A percentile compares a stretch with the other conserved stretches of the same genome.
Evolutionary conservation across 1,140 invertebrate genomes (phyloP).

Genomic region (Heterodera schachtii): DNA sequence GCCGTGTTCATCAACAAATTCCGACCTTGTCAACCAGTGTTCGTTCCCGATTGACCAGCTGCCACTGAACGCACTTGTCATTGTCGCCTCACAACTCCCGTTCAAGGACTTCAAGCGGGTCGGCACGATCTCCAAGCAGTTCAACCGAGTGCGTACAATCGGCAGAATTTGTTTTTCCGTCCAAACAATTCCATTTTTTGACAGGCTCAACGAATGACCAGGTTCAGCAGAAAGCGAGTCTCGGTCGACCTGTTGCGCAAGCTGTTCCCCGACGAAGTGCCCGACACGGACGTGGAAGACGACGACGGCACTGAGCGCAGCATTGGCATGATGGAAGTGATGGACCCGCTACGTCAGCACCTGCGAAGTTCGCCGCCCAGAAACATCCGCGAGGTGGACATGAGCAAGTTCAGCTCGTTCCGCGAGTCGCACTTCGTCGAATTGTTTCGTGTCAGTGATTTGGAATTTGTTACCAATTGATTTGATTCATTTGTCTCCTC

Average conservation of each 20-base stretch:
- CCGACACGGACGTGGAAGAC: not conserved
- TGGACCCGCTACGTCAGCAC: slow-evolving; percentile 1
- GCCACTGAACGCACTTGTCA: slow-evolving; percentile 13
- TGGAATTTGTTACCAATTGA: too few relatives aligned
- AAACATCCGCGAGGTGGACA: slow-evolving; percentile 26
- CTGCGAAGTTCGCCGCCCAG: slow-evolving; percentile 9
- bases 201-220: slow-evolving; percentile 20
- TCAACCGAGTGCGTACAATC: slow-evolving; percentile 7
- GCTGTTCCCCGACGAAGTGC: slow-evolving; percentile 17
- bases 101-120: slow-evolving; percentile 24
- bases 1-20: slow-evolving; percentile 1
- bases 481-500: not conserved
- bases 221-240: slow-evolving; percentile 21
- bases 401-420: slow-evolving; percentile 19
- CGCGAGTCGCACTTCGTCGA: slow-evolving; percentile 26
- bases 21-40: not conserved
- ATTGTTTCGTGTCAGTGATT: slow-evolving; percentile 9
- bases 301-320: slow-evolving; percentile 1
- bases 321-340: slow-evolving; percentile 18
- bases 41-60: slow-evolving; percentile 15
- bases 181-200: not conserved
- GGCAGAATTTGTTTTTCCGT: not conserved
- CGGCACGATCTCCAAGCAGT: slow-evolving; percentile 20
- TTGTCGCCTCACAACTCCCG: slow-evolving; percentile 14
- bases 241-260: slow-evolving; percentile 20